These are phyloP conservation scores for Ametastegia equiseti DNA, from an alignment of 2,888 invertebrate genomes.

Conservation along the genomic window DNA sequence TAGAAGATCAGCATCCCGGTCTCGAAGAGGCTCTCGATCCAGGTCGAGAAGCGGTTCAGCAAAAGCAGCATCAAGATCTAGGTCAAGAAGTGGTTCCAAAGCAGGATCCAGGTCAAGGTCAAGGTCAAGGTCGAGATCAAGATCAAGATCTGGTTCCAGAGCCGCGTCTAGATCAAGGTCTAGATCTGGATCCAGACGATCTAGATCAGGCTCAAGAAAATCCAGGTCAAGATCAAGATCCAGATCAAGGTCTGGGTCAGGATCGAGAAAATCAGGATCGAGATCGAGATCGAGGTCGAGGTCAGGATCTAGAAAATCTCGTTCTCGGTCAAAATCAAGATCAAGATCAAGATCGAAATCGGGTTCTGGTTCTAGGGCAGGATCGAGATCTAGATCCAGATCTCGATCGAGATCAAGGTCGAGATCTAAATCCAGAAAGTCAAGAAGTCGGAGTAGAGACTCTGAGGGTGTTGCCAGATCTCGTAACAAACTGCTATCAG, in stretches of 20 bases:
- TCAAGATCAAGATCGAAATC: conserved; percentile 68
- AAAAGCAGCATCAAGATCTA: conserved; percentile 55
- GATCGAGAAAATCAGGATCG: conserved; percentile 62
- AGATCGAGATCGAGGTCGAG: conserved; percentile 68
- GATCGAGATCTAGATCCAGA: conserved; percentile 61
- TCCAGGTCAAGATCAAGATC: conserved; percentile 59
- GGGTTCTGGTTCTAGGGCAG: conserved; percentile 52
- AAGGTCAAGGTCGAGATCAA: conserved; percentile 57
- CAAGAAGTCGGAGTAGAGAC: conserved; percentile 65
- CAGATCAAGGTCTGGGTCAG: conserved; percentile 60
- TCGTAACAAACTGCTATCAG: conserved; percentile 76
- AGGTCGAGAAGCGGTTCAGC: conserved; percentile 66
- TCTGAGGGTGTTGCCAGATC: conserved; percentile 62
- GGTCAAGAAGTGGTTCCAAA: conserved; percentile 58
- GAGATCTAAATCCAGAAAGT: conserved; percentile 59
- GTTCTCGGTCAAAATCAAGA: conserved; percentile 64
- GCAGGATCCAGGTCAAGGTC: conserved; percentile 54
- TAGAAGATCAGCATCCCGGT: conserved; percentile 57
- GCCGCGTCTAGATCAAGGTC: conserved; percentile 62
- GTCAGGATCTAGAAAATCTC: conserved; percentile 60
- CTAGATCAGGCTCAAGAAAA: conserved; percentile 66
- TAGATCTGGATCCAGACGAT: conserved; percentile 58
- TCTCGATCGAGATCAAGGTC: conserved; percentile 59
- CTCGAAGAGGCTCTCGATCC: conserved; percentile 65
- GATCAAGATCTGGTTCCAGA: conserved; percentile 60